These are phyloP conservation scores for Xiphorhynchus erythropygius DNA, from an alignment of 2,797 vertebrate genomes.

Conservation along the genomic window DNA sequence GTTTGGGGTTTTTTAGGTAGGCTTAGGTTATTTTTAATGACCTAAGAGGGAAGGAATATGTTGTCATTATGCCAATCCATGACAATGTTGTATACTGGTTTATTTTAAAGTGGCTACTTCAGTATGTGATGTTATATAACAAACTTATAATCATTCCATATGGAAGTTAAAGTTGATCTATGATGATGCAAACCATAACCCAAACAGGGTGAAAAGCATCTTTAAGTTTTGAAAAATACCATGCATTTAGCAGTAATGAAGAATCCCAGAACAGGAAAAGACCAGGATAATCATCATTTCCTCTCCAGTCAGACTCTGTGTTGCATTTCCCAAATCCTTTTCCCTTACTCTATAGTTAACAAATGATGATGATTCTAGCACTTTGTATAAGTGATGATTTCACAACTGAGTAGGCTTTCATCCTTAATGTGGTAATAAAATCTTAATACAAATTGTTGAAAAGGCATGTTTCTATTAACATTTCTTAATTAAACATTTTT, in stretches of 20 bases:
- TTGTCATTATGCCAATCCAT: neutral
- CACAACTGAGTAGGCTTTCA: slow-evolving; percentile 1
- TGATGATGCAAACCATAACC: neutral
- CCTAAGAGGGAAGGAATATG: neutral
- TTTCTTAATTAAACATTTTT: slow-evolving; percentile 51
- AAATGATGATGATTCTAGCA: neutral
- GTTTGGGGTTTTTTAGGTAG: neutral
- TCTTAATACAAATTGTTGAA: slow-evolving; percentile 20
- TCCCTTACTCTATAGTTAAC: neutral
- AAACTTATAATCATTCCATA: neutral
- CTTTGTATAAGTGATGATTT: neutral
- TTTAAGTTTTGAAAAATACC: neutral
- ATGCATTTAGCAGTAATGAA: neutral
- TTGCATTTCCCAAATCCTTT: neutral
- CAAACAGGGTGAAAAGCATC: neutral
- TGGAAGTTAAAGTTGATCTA: neutral
- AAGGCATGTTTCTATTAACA: slow-evolving; percentile 40
- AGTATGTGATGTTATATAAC: neutral
- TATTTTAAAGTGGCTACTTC: neutral
- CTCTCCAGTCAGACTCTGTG: neutral
- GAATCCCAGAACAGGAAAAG: neutral
- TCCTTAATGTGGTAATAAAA: neutral
- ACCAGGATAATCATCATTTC: neutral
- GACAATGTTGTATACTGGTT: neutral
- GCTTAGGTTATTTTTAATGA: neutral